Evolutionary conservation across 2,113 vertebrate genomes (phyloP).

Genomic region (Ardeotis arabs): DNA sequence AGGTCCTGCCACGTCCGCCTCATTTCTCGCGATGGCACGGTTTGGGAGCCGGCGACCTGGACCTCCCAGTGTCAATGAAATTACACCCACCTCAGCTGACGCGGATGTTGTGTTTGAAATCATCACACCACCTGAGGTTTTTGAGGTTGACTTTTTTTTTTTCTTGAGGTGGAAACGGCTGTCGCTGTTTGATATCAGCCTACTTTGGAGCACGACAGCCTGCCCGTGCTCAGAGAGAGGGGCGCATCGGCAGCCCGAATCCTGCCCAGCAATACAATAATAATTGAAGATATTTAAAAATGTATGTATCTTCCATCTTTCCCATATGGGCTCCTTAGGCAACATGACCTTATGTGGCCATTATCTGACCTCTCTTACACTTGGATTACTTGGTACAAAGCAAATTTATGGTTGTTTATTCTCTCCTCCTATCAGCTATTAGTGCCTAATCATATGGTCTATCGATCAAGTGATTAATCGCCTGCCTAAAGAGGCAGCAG

Average conservation of each 20-base stretch:
- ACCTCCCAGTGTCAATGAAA: background rate
- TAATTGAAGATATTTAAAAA: conserved; percentile 73
- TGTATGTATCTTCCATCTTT: conserved; percentile 70
- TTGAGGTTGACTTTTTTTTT: background rate
- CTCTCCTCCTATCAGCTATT: conserved; percentile 85
- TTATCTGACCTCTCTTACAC: conserved; percentile 82
- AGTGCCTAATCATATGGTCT: conserved; percentile 90
- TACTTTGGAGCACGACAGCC: background rate
- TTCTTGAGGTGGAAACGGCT: background rate
- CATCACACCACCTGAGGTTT: conserved; percentile 37
- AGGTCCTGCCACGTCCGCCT: background rate
- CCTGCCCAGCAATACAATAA: conserved; percentile 16
- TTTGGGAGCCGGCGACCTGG: background rate
- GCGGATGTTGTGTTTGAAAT: background rate
- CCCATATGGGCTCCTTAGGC: conserved; percentile 73
- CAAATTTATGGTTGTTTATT: conserved; percentile 84
- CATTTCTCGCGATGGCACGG: background rate
- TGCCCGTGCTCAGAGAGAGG: background rate
- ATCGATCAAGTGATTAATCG: conserved; percentile 89
- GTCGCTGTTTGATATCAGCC: background rate
- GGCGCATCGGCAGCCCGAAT: background rate
- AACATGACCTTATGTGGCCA: conserved; percentile 81
- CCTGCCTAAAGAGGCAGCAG: conserved; percentile 82
- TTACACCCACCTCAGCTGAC: background rate
- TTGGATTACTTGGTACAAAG: conserved; percentile 84